Evolutionary conservation across 2,888 invertebrate genomes (phyloP).

Genomic region (Diploptera punctata): DNA sequence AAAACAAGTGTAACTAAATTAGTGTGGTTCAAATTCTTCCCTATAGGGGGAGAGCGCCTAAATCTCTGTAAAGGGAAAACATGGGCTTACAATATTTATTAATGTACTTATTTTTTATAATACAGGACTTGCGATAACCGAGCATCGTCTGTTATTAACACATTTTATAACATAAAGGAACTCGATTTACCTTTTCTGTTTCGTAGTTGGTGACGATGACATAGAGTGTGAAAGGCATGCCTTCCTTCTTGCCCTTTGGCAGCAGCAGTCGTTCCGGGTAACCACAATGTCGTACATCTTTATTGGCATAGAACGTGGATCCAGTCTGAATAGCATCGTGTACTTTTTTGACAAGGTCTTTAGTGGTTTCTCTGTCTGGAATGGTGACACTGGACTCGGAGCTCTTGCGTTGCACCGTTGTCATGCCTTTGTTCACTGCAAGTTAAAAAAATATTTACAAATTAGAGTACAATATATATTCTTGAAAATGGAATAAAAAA

Average conservation of each 20-base stretch:
- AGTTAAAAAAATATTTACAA: too few species aligned
- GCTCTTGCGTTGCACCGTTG: slow-evolving; percentile 71
- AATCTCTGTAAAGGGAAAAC: too few species aligned
- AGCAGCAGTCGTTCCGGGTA: slow-evolving; percentile 75
- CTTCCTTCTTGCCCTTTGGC: slow-evolving; percentile 72
- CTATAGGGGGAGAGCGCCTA: too few species aligned
- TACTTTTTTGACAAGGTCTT: slow-evolving; percentile 67
- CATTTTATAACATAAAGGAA: too few species aligned
- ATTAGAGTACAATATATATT: too few species aligned
- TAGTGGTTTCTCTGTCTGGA: slow-evolving; percentile 68
- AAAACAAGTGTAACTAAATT: too few species aligned
- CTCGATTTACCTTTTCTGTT: slow-evolving; percentile 36
- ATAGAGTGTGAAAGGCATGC: slow-evolving; percentile 69
- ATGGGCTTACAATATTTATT: too few species aligned
- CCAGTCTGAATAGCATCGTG: slow-evolving; percentile 63
- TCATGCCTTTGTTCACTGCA: slow-evolving; percentile 65
- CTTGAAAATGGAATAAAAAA: too few species aligned
- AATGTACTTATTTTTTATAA: too few species aligned
- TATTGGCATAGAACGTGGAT: slow-evolving; percentile 57
- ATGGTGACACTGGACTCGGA: slow-evolving; percentile 68
- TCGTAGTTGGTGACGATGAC: slow-evolving; percentile 59
- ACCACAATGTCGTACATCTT: slow-evolving; percentile 62
- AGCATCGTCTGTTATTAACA: too few species aligned
- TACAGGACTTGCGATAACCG: too few species aligned
- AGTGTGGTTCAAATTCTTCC: too few species aligned